Percentiles rank a stretch among this genome's conserved stretches.
These are phyloP conservation scores for Oceanodroma leucorhoa DNA, from an alignment of 2,797 vertebrate genomes.

Conservation along the genomic window DNA sequence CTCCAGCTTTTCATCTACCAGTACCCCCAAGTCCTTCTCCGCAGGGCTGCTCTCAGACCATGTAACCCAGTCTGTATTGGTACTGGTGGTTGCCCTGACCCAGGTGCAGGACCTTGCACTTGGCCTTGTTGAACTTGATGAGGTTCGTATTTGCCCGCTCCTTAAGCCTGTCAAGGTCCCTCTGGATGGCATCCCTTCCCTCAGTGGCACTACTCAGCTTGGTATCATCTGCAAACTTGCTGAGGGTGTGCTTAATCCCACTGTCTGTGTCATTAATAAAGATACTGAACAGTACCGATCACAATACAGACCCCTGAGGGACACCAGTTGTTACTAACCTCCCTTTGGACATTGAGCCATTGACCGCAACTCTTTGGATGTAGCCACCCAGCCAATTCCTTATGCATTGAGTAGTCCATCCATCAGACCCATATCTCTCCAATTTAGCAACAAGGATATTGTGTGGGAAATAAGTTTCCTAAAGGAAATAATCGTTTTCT, in stretches of 20 bases:
- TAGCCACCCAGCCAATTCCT: background rate
- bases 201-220: background rate
- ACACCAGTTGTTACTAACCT: background rate
- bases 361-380: background rate
- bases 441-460: background rate
- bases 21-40: background rate
- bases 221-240: background rate
- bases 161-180: background rate
- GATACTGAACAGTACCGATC: background rate
- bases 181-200: background rate
- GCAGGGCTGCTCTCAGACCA: background rate
- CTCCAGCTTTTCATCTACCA: background rate
- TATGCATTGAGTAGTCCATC: background rate
- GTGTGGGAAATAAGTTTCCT: background rate
- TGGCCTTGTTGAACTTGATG: background rate
- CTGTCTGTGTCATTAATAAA: background rate
- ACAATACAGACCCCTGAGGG: rapidly evolving
- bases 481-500: background rate
- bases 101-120: background rate
- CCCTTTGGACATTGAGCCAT: background rate
- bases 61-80: background rate
- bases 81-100: rapidly evolving
- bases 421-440: background rate
- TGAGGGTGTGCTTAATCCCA: rapidly evolving
- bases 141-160: background rate